These are phyloP conservation scores for Trachelipus rathkii DNA, from an alignment of 1,140 invertebrate species.

Conservation along the genomic window DNA sequence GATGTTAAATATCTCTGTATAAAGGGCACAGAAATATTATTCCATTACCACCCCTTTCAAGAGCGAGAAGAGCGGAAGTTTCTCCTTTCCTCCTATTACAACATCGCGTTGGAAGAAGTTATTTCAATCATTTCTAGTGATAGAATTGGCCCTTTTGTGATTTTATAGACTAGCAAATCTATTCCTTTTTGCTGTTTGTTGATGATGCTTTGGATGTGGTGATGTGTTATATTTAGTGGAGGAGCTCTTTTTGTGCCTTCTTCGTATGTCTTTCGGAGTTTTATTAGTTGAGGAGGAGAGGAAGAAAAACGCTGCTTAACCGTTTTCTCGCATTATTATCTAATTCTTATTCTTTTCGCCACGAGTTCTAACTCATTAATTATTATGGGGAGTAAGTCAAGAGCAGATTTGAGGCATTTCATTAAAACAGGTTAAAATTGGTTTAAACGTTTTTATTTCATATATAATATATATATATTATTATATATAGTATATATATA, in stretches of 20 bases:
- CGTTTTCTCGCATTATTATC: no score
- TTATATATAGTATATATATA: no score
- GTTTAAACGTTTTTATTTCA: no score
- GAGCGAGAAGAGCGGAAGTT: not conserved
- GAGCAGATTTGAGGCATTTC: no score
- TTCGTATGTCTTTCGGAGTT: not conserved
- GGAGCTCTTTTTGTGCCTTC: not conserved
- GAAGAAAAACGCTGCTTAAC: no score
- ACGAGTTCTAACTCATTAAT: no score
- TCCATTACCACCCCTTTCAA: not conserved
- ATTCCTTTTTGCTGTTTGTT: conserved; percentile 13
- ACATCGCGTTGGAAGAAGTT: not conserved
- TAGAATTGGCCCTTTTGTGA: not conserved
- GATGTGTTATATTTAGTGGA: not conserved
- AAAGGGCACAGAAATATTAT: not conserved
- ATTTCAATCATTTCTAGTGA: not conserved
- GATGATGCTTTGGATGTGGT: not conserved
- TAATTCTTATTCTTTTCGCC: no score
- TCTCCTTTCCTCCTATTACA: not conserved
- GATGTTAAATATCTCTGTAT: not conserved
- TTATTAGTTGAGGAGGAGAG: not conserved
- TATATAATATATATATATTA: no score
- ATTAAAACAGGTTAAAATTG: no score
- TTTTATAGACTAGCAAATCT: conserved; percentile 7
- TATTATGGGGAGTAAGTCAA: no score